Percentiles rank a stretch among this genome's conserved stretches.
These are phyloP conservation scores for Lordiphosa mommai DNA, from an alignment of 1,140 invertebrate genomes.

Conservation along the genomic window DNA sequence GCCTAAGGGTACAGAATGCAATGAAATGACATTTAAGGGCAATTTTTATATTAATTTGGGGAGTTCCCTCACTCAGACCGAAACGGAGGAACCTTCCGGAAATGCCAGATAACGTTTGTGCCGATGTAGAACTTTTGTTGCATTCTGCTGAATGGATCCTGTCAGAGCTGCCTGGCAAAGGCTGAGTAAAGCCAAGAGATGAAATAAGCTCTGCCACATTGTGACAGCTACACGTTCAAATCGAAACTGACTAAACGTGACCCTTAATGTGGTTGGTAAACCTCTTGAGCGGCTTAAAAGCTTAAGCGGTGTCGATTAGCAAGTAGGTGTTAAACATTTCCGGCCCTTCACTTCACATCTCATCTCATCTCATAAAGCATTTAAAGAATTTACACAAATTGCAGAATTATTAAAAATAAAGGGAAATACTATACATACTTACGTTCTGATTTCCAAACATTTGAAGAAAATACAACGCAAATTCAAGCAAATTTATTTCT, in stretches of 20 bases:
- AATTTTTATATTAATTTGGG: not conserved
- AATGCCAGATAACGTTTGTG: slow-evolving; percentile 76
- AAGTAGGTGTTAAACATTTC: too few species aligned
- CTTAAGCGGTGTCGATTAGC: not conserved
- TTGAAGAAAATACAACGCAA: too few species aligned
- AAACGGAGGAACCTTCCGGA: slow-evolving; percentile 79
- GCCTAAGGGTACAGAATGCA: slow-evolving; percentile 33
- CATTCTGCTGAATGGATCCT: slow-evolving; percentile 8
- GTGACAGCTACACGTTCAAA: slow-evolving; percentile 23
- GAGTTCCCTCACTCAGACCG: slow-evolving; percentile 57
- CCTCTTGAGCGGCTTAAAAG: slow-evolving; percentile 30
- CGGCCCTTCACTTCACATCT: too few species aligned
- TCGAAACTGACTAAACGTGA: slow-evolving; percentile 24
- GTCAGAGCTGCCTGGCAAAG: not conserved
- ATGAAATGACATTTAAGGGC: not conserved
- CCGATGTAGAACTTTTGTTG: slow-evolving; percentile 50
- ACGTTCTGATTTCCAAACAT: too few species aligned
- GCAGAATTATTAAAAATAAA: too few species aligned
- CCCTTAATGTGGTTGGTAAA: not conserved
- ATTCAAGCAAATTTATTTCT: too few species aligned
- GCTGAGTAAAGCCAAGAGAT: not conserved
- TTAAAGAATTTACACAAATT: too few species aligned
- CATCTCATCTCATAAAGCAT: not conserved
- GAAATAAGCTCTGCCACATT: slow-evolving; percentile 23
- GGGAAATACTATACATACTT: too few species aligned